Conservation (phyloP, 2,888 invertebrate species). For the Dexiosoma caninum region DNA sequence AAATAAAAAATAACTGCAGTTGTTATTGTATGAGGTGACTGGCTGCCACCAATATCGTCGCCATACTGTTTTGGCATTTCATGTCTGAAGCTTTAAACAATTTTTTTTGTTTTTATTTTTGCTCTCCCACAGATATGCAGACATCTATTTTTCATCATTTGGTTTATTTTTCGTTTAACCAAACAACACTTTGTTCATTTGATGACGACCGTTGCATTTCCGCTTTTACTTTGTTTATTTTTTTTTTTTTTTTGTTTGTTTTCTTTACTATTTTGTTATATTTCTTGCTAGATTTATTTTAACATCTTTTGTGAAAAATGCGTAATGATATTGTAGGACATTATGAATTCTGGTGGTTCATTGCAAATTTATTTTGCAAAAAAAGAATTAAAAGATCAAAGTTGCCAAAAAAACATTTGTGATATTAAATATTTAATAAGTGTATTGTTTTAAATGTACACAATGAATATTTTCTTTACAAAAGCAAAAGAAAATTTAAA, state of each 20-base stretch:
- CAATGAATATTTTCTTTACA: neutral
- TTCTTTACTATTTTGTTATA: slow-evolving; percentile 15
- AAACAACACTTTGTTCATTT: slow-evolving; percentile 50
- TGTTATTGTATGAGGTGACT: neutral
- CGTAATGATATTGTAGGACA: slow-evolving; percentile 9
- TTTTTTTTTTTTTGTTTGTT: neutral
- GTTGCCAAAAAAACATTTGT: neutral
- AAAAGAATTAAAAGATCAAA: too few relatives aligned
- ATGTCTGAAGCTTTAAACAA: slow-evolving; percentile 22
- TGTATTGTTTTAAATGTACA: neutral
- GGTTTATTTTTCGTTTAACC: slow-evolving; percentile 44
- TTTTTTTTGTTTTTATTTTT: neutral
- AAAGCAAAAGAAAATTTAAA: neutral
- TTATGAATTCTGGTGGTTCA: slow-evolving; percentile 44
- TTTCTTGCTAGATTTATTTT: slow-evolving; percentile 20
- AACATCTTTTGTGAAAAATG: neutral
- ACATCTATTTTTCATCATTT: slow-evolving; percentile 55
- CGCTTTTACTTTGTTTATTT: slow-evolving; percentile 11
- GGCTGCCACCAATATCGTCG: slow-evolving; percentile 8
- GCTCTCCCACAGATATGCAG: slow-evolving; percentile 48
- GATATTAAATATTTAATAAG: slow-evolving; percentile 34
- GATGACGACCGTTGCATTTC: slow-evolving; percentile 55
- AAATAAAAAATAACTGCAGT: slow-evolving; percentile 35
- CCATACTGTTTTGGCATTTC: slow-evolving; percentile 51
- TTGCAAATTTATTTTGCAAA: neutral